Base-by-base conservation (phyloP, 2,888 invertebrate genomes). In the Sycophila texana region DNA sequence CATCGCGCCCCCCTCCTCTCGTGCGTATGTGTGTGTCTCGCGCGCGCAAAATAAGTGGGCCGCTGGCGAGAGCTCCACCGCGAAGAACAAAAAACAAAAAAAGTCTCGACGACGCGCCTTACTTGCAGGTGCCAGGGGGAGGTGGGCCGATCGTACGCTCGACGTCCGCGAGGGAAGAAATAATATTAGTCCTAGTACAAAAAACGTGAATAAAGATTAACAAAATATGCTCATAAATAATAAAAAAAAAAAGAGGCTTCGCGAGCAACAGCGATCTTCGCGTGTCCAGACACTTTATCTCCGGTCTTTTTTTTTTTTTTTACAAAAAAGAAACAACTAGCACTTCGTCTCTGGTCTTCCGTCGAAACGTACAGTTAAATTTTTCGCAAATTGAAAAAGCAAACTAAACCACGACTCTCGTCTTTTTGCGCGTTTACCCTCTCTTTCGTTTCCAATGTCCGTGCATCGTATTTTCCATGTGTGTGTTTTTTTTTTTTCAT, bases 171-270 rank as follows among this genome's bases (percentile, higher is more conserved):
- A 77, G 72, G 83, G 85, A 86, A 83, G 82, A 85, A 84, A 85
- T 84, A 86, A 84, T 84, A 86, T 87, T 86, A 85, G 84, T 86
- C 85, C 85, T 86, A 85, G 85, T 85, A 80, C 72, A 81, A 84
- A 85, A 86, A 88, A 88, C 87, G 85, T 87, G 88, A 89, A 88
- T 88, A 87, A 88, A 88, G 87, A 88, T 87, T 88, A 89, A 89
- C 88, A 89, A 88, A 88, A 88, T 88, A 88, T 88, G 87, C 86
- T 88, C 86, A 87, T 89, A 87, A 87, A 88, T 87, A 75, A 82
- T 81, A 76, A 79, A 76, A 70, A 66, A 70, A 66, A 75, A 70
- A 88, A 86, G 86, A 88, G 85, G 85, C 86, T 86, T 87, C 86
- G 86, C 88, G 86, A 89, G 87, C 87, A 82, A 82, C 82, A 82